Base-by-base conservation (phyloP, 2,888 invertebrate genomes). In the Alcis repandata region DNA sequence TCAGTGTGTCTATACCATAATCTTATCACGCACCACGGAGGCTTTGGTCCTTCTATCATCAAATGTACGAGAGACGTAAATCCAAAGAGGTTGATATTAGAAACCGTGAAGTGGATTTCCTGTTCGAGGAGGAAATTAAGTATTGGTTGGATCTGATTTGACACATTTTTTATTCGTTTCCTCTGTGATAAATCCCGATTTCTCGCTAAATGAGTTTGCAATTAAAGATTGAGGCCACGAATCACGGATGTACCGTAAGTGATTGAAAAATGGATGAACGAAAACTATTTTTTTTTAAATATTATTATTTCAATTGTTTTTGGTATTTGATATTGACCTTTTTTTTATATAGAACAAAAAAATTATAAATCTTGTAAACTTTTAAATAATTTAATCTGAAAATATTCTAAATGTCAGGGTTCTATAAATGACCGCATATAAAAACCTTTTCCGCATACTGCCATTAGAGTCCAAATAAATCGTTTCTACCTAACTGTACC, bases 131-230 rank as follows among this genome's bases (percentile, higher is more conserved):
- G 59, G 56, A 60, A 65, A 65, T 65, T 60, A 65, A 60, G 65
- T 65, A 57, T 65, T 52, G 56, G 56, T 38, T 36, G 27, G 51
- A 57, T 56, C 56, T 60, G 60, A 65, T 65, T 60, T 60, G 65
- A 65, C 65, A 60, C 56, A 59, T 54, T 59, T 63, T 63, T 65
- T 60, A 56, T 65, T 46, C 59, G 56, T 13, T 65, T 56, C 20
- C 36, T 38, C 51, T 32, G 10, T 54, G 53, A 65, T 49, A 36
- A 49, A 59, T 22, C 49, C n/a, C 46, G 13, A 48, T 62, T 48
- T 19, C 45, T 38, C 8, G 49, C 32, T 49, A 57, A 57, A 58
- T 53, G 58, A 58, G 52, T 63, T 63, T 46, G 46, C 63, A 58
- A 63, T 58, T 63, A 59, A 46, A 53, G 45, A 33, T 20, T 20